Evolutionary conservation across 2,888 invertebrate species (phyloP).

Genomic region (Mylabris sibirica): DNA sequence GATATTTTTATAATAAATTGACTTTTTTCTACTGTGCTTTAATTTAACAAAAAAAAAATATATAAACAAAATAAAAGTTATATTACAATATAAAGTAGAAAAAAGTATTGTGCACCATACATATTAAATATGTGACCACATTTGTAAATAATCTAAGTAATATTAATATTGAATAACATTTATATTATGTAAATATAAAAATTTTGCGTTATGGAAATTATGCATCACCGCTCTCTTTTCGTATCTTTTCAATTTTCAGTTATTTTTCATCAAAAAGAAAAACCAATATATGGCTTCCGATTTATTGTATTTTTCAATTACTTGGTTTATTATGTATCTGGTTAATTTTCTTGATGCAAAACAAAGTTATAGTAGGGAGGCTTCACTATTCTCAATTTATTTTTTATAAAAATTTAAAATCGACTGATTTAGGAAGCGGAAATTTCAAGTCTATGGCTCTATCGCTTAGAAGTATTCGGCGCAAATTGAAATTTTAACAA

Average conservation of each 20-base stretch:
- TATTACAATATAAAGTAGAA: conserved; percentile 35
- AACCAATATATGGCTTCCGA: conserved; percentile 27
- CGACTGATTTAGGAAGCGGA: conserved; percentile 28
- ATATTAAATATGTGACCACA: conserved; percentile 50
- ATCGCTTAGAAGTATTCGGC: conserved; percentile 29
- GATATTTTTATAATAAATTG: conserved; percentile 42
- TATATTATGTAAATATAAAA: conserved; percentile 43
- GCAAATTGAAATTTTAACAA: conserved; percentile 22
- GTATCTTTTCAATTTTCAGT: conserved; percentile 22
- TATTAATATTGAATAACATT: conserved; percentile 42
- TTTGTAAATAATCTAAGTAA: conserved; percentile 48
- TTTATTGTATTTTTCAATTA: conserved; percentile 25
- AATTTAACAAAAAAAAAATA: conserved; percentile 30
- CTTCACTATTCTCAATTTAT: conserved; percentile 39
- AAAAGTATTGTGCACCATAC: conserved; percentile 47
- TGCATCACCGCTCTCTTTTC: conserved; percentile 38
- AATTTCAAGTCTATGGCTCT: conserved; percentile 16
- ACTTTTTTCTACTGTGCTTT: conserved; percentile 42
- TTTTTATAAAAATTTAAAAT: conserved; percentile 24
- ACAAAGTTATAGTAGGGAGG: conserved; percentile 30
- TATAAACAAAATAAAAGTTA: not conserved
- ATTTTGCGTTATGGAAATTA: conserved; percentile 41
- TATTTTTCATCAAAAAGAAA: not conserved
- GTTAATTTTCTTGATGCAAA: conserved; percentile 35
- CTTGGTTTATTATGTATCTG: conserved; percentile 35